Evolutionary conservation across 2,888 invertebrate genomes (phyloP), one percentile per base, ranked within the genome.

Genomic region (Rhagonycha lutea): DNA sequence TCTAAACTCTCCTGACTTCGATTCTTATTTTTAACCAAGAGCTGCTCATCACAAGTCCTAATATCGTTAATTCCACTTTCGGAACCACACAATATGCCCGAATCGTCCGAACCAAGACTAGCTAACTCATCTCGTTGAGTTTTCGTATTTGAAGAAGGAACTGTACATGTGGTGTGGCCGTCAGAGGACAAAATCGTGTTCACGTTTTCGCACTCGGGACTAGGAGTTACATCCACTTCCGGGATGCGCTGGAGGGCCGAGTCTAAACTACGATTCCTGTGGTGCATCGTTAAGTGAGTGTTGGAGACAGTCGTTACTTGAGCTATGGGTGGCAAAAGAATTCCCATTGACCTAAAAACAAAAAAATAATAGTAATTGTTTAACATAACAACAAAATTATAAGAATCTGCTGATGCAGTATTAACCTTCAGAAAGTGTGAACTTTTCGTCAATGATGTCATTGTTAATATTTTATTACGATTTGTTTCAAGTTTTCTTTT

Each of bases 161-260:
- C 88, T 61, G 89, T 88, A 47, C 79, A 68, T 24, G 79, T 78
- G 14, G 26, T 75, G 63, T 78, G 73, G 3, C 73, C 78, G 26
- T 78, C 76, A 7, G 68, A 28, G 10, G 78, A 69, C 10, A 73
- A 23, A 14, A 73, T 71, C 1, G 71, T 71, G 32, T 68, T 75
- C 88, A 89, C 84, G 88, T 90, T 85, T 80, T 91, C 91, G 83
- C 90, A 90, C 86, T 92, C 91, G 28, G 92, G 91, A 83, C 91
- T 91, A n/a, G 91, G 91, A 12, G 91, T 91, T 10, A 91, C 90
- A 89, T 94, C 93, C 85, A 94, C 95, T 90, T 96, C 96, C 78
- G 96, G 96, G 86, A 96, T 96, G 87, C 95, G 91, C 87, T 96
- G 96, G 80, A 96, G 90, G 77, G 96, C 96, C 75, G 96, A 96